Evolutionary conservation across 2,113 vertebrate genomes (phyloP).

Genomic region (Irena cyanogastra): DNA sequence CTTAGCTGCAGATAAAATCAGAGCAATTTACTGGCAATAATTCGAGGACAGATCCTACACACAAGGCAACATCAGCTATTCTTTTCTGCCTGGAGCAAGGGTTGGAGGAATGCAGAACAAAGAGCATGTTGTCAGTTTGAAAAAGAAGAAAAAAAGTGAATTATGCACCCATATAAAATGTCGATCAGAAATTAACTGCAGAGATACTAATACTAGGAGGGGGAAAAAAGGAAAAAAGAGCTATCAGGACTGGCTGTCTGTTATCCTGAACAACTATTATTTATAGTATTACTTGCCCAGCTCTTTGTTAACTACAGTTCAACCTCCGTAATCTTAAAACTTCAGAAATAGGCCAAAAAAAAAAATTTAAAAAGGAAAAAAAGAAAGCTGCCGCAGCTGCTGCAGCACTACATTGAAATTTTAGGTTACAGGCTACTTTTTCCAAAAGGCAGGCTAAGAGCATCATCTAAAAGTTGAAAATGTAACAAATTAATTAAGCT

Average conservation of each 20-base stretch:
- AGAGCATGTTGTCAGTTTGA: not conserved
- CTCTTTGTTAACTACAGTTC: not conserved
- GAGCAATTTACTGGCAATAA: slow-evolving; percentile 17
- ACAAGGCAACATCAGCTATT: not conserved
- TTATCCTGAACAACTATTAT: not conserved
- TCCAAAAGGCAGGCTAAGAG: not conserved
- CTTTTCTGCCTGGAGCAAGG: not conserved
- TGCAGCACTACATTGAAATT: accelerated
- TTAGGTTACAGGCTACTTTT: not conserved
- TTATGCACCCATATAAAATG: not conserved
- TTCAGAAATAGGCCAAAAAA: not conserved
- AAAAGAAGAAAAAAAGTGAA: not conserved
- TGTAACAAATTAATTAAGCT: not conserved
- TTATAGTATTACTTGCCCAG: not conserved
- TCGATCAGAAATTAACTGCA: not conserved
- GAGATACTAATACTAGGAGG: not conserved
- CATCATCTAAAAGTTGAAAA: not conserved
- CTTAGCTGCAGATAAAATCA: slow-evolving; percentile 9
- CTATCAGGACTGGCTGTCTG: not conserved
- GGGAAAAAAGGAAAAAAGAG: not conserved
- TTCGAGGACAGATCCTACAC: not conserved
- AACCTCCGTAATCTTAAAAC: not conserved
- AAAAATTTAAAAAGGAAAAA: accelerated
- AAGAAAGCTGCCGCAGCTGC: not conserved
- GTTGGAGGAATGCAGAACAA: not conserved